These are phyloP conservation scores for Oscheius sp. DNA, from an alignment of 2,888 invertebrate species.

Conservation along the genomic window DNA sequence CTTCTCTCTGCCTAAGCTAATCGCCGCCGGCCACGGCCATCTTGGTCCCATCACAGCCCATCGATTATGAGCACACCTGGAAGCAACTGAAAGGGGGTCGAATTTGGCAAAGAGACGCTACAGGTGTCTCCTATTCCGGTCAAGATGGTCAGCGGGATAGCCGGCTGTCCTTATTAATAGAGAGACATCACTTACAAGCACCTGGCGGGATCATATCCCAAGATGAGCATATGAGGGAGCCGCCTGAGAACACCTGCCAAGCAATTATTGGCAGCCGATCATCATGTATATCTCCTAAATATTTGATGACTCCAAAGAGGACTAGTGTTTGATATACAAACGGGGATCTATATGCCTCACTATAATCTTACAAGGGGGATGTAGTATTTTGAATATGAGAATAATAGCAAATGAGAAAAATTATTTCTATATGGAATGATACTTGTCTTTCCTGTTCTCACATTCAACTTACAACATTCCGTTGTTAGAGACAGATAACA, in stretches of 20 bases:
- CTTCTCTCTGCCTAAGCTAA: constrained; percentile 29
- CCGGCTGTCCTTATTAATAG: constrained; percentile 9
- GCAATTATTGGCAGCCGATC: constrained; percentile 23
- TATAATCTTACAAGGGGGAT: too few species aligned
- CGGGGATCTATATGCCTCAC: too few species aligned
- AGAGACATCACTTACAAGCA: constrained; percentile 27
- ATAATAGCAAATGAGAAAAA: too few species aligned
- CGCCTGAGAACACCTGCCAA: constrained; percentile 21
- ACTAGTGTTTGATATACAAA: neutral
- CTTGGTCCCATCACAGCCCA: constrained; percentile 22
- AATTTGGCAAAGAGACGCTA: constrained; percentile 1
- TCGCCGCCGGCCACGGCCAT: constrained; percentile 29
- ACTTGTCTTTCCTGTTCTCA: too few species aligned
- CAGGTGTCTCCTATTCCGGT: constrained; percentile 14
- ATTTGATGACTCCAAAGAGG: neutral
- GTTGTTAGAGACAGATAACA: neutral
- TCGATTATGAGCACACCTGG: constrained; percentile 35
- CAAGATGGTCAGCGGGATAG: constrained; percentile 18
- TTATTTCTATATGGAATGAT: too few species aligned
- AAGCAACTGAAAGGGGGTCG: neutral
- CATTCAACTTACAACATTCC: too few species aligned
- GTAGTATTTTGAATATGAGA: too few species aligned
- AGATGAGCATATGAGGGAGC: constrained; percentile 27
- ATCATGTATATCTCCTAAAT: neutral
- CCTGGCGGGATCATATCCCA: constrained; percentile 28